Evolutionary conservation across 2,797 vertebrate genomes (phyloP), one percentile per base, ranked within the genome.

Genomic region (Clarias laeviceps): DNA sequence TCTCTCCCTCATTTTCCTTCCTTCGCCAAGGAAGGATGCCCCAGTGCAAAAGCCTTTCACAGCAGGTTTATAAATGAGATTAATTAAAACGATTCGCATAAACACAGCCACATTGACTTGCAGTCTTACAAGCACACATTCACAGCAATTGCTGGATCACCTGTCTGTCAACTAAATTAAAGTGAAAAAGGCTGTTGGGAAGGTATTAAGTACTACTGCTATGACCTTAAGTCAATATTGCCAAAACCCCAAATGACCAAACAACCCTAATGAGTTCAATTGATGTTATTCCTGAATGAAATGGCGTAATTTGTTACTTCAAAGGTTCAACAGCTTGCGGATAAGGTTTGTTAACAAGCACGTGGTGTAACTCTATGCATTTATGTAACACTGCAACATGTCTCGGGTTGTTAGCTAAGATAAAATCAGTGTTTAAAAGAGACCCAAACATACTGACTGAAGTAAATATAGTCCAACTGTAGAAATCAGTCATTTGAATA

Each of bases 101-200:
- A 82, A 57, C 70, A 73, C 50, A 59, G 68, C 80, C 50, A 22
- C 34, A 37, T 14, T 73, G 68, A 81, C 78, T 64, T 59, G 2
- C 24, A 72, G 11, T 56, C 61, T 45, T 57, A 73, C 59, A 40
- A n/a, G 11, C 74, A 79, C 72, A 84, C 61, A 20, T 56, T 37
- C 34, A 70, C 37, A 0, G 37, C 34, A 32, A 80, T 79, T 20
- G 4, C 66, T 50, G 68, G 78, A 61, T 61, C 68, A 62, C 69
- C 69, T 73, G 56, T 73, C 68, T 83, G 68, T 32, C 54, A 83
- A 69, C 11, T 61, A 32, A 50, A 83, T 76, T 74, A 76, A 64
- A 29, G 72, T 65, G 72, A 82, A 64, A 83, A 76, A 70, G 82
- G 57, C 83, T 78, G 62, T 56, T 66, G 27, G 74, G 73, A 78